phyloP scores from a whole-genome alignment of 1,140 invertebrate genomes.

The Euschistus heros region DNA sequence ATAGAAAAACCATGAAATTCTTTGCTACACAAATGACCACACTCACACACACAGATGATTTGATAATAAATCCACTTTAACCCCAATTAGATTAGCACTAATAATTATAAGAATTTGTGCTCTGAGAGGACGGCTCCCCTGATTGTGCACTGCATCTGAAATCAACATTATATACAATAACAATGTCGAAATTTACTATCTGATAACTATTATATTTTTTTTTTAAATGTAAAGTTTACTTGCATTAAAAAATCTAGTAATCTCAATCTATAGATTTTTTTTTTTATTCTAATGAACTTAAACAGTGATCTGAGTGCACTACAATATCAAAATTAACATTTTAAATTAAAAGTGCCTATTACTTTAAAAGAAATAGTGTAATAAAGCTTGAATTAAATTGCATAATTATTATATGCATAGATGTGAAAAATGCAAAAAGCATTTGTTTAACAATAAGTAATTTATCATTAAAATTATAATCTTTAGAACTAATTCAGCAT shows the following conservation, averaged over 20 bases:
- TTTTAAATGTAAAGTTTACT: not conserved
- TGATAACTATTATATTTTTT: constrained; percentile 5
- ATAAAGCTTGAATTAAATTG: not conserved
- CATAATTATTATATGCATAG: not conserved
- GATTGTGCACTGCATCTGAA: constrained; percentile 28
- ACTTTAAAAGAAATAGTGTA: not conserved
- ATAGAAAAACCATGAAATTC: not conserved
- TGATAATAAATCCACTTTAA: constrained; percentile 18
- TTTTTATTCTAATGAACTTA: too few relatives aligned
- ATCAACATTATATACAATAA: constrained; percentile 26
- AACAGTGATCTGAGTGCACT: too few relatives aligned
- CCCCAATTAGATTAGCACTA: constrained; percentile 9
- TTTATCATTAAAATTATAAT: not conserved
- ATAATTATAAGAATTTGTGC: constrained; percentile 26
- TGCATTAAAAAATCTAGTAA: too few relatives aligned
- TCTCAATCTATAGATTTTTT: too few relatives aligned
- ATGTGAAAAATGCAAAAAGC: constrained; percentile 8
- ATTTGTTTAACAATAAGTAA: not conserved
- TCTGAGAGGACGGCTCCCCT: constrained; percentile 27
- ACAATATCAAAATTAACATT: too few relatives aligned
- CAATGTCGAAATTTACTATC: constrained; percentile 16
- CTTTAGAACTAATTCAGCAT: not conserved
- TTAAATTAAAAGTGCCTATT: too few relatives aligned
- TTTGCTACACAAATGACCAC: constrained; percentile 15
- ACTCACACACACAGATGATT: constrained; percentile 23